phyloP scores from a whole-genome alignment of 2,888 invertebrate genomes.

The Drosophila tanythrix region DNA sequence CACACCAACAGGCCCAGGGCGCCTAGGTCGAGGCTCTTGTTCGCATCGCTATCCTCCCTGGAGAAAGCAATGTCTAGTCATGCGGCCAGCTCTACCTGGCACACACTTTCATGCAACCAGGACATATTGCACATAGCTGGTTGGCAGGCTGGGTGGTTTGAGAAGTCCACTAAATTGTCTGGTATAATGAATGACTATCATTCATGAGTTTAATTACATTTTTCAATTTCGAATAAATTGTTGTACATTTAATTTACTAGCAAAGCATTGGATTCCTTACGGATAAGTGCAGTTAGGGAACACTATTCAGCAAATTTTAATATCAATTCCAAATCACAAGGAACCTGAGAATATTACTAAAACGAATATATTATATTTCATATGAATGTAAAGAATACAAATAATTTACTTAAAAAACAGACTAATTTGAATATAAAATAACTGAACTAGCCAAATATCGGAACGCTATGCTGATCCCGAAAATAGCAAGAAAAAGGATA shows the following conservation, averaged over 20 bases:
- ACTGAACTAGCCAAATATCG: not conserved
- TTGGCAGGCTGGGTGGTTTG: constrained; percentile 14
- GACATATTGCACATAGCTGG: constrained; percentile 39
- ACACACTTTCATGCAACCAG: constrained; percentile 28
- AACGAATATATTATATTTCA: not conserved
- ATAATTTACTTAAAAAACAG: not conserved
- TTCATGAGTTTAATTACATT: not conserved
- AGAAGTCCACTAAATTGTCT: constrained; percentile 18
- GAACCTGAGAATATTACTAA: not conserved
- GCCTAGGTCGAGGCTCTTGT: constrained; percentile 22
- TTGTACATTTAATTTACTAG: not conserved
- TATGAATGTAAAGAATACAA: not conserved
- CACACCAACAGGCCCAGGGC: constrained; percentile 10
- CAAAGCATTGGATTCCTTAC: not conserved
- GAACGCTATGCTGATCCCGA: not conserved
- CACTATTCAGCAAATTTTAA: not conserved
- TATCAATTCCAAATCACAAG: not conserved
- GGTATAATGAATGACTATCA: not conserved
- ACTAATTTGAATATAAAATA: not conserved
- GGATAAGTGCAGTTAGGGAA: not conserved
- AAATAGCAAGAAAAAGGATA: not conserved
- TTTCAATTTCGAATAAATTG: not conserved
- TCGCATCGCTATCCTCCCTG: constrained; percentile 41
- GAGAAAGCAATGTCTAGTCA: constrained; percentile 70
- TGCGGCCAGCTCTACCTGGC: constrained; percentile 42